Evolutionary conservation across 2,888 invertebrate genomes (phyloP), one percentile per base, ranked within the genome.

Genomic region (Nowickia ferox): DNA sequence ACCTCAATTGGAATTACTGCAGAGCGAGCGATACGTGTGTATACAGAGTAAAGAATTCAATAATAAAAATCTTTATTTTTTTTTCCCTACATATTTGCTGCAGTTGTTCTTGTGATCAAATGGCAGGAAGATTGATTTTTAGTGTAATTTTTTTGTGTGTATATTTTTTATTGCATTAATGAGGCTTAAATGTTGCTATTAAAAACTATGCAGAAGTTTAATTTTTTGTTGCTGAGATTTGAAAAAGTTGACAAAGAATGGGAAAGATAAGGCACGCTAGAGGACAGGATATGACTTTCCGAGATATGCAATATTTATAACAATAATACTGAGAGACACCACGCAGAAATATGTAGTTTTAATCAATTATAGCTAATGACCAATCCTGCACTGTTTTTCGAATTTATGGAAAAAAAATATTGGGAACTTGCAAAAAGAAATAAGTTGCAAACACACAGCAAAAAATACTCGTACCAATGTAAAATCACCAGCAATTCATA

Each of bases 141-240:
- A 59, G 38, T 80, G 57, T 66, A 30, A 65, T 48, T 65, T 57
- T 74, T 74, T 48, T 51, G 42, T 46, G 30, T 15, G 51, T 11
- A 17, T 59, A 71, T 82, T 87, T 88, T 84, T 87, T 87, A 72
- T 86, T 88, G 88, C 85, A 84, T 84, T 87, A 87, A 87, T 88
- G 82, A 86, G 87, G 87, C 87, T 87, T 88, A 88, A 88, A 88
- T 86, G 85, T 77, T 84, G 84, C 80, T 76, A 84, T 82, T 84
- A 87, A 87, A 87, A 87, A 83, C 79, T 86, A 86, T 83, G 79
- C 79, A 83, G 86, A 76, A 79, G 83, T 79, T 75, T 59, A 83
- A 71, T 65, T 83, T 76, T 86, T 80, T 79, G 38, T 83, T 66
- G 69, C 65, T 71, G 44, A 57, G 55, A 48, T 40, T 71, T 51